phyloP scores from a whole-genome alignment of 2,888 invertebrate species.

The Rotaria magnacalcarata region DNA sequence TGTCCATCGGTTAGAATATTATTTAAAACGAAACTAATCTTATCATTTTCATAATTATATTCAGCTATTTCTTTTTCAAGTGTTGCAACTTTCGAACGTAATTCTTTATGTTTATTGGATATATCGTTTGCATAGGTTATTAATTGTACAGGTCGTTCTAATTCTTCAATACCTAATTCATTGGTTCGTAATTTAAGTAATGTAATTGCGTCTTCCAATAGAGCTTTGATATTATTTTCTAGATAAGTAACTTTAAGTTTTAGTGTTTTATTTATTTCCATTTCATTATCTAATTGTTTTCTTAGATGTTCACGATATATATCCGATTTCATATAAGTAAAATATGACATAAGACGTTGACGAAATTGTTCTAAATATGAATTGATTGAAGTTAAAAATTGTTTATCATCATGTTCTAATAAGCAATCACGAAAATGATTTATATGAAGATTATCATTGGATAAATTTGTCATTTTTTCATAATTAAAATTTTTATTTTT shows the following conservation, averaged over 20 bases:
- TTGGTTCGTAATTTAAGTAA: conserved; percentile 41
- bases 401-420: conserved; percentile 1
- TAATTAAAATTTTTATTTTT: not conserved
- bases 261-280: conserved; percentile 3
- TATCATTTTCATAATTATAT: conserved; percentile 13
- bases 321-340: conserved; percentile 3
- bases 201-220: conserved; percentile 38
- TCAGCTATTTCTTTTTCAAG: conserved; percentile 26
- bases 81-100: conserved; percentile 18
- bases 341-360: conserved; percentile 10
- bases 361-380: not conserved
- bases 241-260: conserved; percentile 36
- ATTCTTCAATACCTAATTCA: conserved; percentile 41
- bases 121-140: conserved; percentile 40
- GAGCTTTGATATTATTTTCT: conserved; percentile 25
- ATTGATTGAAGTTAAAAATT: not conserved
- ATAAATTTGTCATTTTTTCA: conserved; percentile 2
- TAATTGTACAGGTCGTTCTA: conserved; percentile 39
- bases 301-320: not conserved
- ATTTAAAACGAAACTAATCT: not conserved
- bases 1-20: not conserved
- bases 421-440: conserved; percentile 19
- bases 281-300: not conserved
- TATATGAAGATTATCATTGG: not conserved
- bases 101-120: conserved; percentile 35